Evolutionary conservation across 2,797 vertebrate genomes (phyloP).

Genomic region (Falco rusticolus): DNA sequence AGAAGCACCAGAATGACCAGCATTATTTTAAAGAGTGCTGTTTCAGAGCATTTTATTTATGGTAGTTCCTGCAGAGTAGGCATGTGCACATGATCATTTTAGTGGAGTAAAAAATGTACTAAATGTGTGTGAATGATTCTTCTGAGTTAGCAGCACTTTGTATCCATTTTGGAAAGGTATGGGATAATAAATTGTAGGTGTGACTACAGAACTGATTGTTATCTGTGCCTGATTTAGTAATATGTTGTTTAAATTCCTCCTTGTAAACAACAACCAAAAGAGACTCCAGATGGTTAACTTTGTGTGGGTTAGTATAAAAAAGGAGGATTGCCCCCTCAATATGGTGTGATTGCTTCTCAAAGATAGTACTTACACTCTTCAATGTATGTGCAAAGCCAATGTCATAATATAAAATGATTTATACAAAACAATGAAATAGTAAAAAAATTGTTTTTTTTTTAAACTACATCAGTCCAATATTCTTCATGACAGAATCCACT

Average conservation of each 20-base stretch:
- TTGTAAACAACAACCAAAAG: not conserved
- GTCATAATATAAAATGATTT: not conserved
- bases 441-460: not conserved
- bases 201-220: not conserved
- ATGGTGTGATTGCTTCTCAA: not conserved
- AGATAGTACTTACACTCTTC: not conserved
- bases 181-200: not conserved
- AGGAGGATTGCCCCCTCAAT: not conserved
- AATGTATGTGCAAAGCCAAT: not conserved
- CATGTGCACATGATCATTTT: not conserved
- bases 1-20: not conserved
- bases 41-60: not conserved
- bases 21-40: not conserved
- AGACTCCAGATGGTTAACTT: not conserved
- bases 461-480: not conserved
- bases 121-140: not conserved
- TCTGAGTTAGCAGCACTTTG: not conserved
- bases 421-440: not conserved
- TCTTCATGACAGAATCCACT: not conserved
- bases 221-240: not conserved
- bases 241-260: not conserved
- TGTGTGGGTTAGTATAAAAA: not conserved
- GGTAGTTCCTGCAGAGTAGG: not conserved
- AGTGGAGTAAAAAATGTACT: not conserved
- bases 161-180: not conserved